Conservation (phyloP, 1,140 invertebrate genomes). For the Ericerus pela region DNA sequence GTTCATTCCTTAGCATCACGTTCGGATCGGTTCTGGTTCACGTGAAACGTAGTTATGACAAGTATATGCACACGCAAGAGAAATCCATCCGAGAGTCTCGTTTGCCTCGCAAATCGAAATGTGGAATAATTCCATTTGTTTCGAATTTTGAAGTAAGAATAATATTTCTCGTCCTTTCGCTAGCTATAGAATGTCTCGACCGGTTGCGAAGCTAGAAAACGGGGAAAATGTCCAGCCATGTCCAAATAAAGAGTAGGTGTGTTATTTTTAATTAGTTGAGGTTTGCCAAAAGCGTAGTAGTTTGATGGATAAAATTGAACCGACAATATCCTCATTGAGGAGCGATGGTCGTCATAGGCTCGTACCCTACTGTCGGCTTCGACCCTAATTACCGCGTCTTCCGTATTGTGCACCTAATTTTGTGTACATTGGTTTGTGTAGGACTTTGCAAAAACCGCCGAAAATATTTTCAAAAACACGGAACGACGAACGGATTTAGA, state of each 20-base stretch:
- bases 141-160: constrained; percentile 60
- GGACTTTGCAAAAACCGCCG: constrained; percentile 73
- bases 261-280: too few relatives aligned
- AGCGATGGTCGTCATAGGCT: too few relatives aligned
- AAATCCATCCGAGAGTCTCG: constrained; percentile 66
- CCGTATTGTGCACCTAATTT: too few relatives aligned
- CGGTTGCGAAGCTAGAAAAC: too few relatives aligned
- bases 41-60: constrained; percentile 68
- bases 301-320: too few relatives aligned
- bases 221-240: too few relatives aligned
- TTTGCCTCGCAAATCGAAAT: constrained; percentile 56
- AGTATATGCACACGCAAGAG: constrained; percentile 76
- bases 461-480: constrained; percentile 72
- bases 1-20: constrained; percentile 79
- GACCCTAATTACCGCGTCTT: too few relatives aligned
- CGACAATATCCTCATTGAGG: background rate
- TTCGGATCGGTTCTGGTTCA: constrained; percentile 77
- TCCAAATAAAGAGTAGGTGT: too few relatives aligned
- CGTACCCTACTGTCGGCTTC: too few relatives aligned
- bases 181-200: too few relatives aligned
- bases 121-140: constrained; percentile 83
- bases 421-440: too few relatives aligned
- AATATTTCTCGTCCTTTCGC: background rate
- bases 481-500: constrained; percentile 87
- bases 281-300: too few relatives aligned